Conservation (phyloP, 2,888 invertebrate genomes). For the Scaeva pyrastri region DNA sequence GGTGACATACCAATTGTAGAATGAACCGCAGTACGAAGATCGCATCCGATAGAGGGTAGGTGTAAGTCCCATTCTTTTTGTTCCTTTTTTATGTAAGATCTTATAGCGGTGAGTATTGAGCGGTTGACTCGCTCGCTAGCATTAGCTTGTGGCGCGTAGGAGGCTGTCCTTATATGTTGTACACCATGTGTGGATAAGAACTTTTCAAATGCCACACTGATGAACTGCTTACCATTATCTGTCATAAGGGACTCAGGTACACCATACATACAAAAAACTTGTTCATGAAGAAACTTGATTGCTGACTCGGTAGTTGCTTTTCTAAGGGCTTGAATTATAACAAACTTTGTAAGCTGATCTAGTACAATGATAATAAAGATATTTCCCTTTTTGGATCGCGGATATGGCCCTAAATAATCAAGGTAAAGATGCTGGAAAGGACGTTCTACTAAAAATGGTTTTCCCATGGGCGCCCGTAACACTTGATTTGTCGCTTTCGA, state of each 20-base stretch:
- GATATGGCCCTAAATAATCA: too few relatives aligned
- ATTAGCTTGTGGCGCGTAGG: slow-evolving; percentile 20
- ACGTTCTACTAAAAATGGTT: too few relatives aligned
- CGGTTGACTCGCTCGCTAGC: too few relatives aligned
- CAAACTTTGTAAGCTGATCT: slow-evolving; percentile 26
- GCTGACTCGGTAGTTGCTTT: not conserved
- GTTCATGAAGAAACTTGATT: not conserved
- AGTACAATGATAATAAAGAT: not conserved
- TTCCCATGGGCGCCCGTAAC: too few relatives aligned
- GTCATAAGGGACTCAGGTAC: slow-evolving; percentile 34
- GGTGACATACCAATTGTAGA: not conserved
- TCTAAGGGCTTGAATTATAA: not conserved
- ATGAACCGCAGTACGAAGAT: not conserved
- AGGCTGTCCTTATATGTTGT: not conserved
- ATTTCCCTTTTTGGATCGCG: not conserved
- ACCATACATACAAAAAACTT: slow-evolving; percentile 10
- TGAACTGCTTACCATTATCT: slow-evolving; percentile 40
- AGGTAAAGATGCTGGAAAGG: too few relatives aligned
- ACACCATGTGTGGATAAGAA: not conserved
- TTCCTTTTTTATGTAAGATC: not conserved
- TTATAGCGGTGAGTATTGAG: not conserved
- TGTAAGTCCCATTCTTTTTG: slow-evolving; percentile 6
- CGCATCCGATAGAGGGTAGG: not conserved
- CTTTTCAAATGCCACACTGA: not conserved
- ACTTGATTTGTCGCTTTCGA: too few relatives aligned